Evolutionary conservation across 2,888 invertebrate species (phyloP).

Genomic region (Ectemnius continuus): DNA sequence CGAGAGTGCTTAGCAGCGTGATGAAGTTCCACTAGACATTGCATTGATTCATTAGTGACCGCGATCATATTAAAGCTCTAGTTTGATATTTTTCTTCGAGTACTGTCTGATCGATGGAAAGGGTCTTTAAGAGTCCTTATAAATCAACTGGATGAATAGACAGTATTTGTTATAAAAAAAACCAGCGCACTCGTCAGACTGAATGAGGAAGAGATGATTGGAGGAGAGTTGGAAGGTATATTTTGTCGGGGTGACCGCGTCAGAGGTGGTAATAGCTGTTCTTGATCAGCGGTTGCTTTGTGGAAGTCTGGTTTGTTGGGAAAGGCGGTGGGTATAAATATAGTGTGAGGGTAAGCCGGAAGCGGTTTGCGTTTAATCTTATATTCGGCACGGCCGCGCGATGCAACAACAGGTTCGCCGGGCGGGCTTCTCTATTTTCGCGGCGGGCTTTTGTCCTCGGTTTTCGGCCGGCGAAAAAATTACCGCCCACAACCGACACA

Average conservation of each 20-base stretch:
- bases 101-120: no score
- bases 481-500: no score
- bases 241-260: neutral
- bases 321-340: neutral
- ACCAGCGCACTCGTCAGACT: neutral
- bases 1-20: no score
- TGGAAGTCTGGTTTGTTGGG: constrained; percentile 4
- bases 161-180: neutral
- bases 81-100: no score
- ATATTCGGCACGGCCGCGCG: neutral
- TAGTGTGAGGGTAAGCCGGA: neutral
- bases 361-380: constrained; percentile 2
- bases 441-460: no score
- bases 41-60: no score
- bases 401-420: no score
- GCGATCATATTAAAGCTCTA: no score
- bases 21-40: no score
- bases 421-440: no score
- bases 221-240: no score
- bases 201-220: neutral
- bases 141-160: neutral
- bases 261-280: neutral
- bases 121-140: neutral
- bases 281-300: neutral
- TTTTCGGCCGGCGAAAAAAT: no score